Base-by-base conservation (phyloP, 2,888 invertebrate species). In the Notodonta ziczac region DNA sequence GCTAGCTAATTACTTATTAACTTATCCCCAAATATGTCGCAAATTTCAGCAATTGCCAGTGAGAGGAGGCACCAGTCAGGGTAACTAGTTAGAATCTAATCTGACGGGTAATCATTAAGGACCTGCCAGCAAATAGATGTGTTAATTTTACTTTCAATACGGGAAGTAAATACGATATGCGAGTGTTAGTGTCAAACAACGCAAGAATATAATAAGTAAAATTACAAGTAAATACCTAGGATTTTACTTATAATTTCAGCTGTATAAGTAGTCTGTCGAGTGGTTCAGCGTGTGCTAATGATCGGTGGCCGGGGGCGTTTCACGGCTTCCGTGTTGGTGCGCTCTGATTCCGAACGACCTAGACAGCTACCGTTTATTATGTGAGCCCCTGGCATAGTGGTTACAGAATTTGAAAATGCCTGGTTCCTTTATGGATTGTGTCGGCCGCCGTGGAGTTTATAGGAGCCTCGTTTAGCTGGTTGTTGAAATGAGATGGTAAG, bases 271-370 rank as follows among this genome's bases (percentile, higher is more conserved):
- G 46, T 5, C 12, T 42, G 44, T 44, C 5, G 14, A 54, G 51
- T 32, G 51, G 39, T 16, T 32, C 12, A 39, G 32, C 58, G 53
- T 46, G 46, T 58, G 66, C 63, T 75, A 70, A 77, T 69, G 63
- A 61, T 54, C 13, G 10, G 44, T 54, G 44, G 56, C 60, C 59
- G 16, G 55, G 61, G 62, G 60, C 62, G 50, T 10, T 16, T 50
- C 16, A 46, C 39, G 58, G 59, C 72, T 80, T 77, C 73, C 78
- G 76, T 73, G 68, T 81, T 72, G 62, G 67, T 57, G 66, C 63
- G 68, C 69, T 68, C 74, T 77, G 74, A 80, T 75, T 72, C 40
- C 39, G 59, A 58, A 44, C 54, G 51, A 42, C 24, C 32, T 16
- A 46, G 14, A 52, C 32, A 9, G 32, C 52, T 50, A 35, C 52